A percentile compares a stretch with the other conserved stretches of the same genome.
Conservation (phyloP, 2,113 vertebrate species). For the Trogon surrucura region DNA sequence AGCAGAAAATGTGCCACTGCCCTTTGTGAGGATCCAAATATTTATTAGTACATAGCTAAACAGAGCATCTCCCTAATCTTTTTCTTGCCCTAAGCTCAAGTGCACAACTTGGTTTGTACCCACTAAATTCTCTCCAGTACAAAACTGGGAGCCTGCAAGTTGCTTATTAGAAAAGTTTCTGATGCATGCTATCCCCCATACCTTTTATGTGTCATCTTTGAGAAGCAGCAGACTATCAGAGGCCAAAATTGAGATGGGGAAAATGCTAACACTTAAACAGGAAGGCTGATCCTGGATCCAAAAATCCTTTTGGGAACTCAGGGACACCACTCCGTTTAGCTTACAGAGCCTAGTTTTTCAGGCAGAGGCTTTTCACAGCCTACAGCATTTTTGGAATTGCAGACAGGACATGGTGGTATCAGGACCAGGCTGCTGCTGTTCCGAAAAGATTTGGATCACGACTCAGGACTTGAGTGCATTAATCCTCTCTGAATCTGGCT, state of each 20-base stretch:
- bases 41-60: not conserved
- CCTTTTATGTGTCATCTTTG: not conserved
- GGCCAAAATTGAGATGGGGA: not conserved
- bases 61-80: not conserved
- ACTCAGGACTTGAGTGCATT: not conserved
- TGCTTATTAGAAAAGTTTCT: not conserved
- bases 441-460: not conserved
- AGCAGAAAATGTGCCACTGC: not conserved
- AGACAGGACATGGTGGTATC: accelerated
- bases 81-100: not conserved
- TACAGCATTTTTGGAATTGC: not conserved
- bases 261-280: not conserved
- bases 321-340: not conserved
- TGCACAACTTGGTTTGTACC: not conserved
- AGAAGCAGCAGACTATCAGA: not conserved
- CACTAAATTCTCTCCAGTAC: not conserved
- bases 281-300: not conserved
- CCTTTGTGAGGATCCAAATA: not conserved
- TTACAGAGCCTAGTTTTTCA: not conserved
- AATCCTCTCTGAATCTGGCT: not conserved
- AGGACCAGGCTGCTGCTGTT: not conserved
- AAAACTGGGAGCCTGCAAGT: not conserved
- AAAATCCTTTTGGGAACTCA: not conserved
- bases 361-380: not conserved
- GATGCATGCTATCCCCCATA: not conserved